Base-by-base conservation (phyloP, 2,888 invertebrate species). In the Horisme vitalbata region DNA sequence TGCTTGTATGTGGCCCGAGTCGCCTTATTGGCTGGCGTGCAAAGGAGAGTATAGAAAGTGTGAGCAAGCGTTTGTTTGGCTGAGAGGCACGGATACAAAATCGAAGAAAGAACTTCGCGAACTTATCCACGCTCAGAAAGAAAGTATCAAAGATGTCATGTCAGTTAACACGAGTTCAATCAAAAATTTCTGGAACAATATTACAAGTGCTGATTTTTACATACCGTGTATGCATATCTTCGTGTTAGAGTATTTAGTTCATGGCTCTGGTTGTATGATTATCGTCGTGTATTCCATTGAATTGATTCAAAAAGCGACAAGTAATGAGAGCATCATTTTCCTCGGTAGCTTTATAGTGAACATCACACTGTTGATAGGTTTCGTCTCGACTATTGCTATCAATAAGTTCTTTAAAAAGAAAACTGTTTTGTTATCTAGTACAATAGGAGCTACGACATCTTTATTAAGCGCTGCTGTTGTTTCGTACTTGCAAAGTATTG, bases 11-110 rank as follows among this genome's bases (percentile, higher is more conserved):
- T 58, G 55, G 54, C 60, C 63, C 0, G 63, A 64, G 21, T 64
- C 64, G 0, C 64, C 64, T 1, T 46, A 53, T 3, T 64, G 64
- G 64, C 18, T 63, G 7, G 64, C 64, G 0, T 56, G 20, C 28
- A 56, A 50, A 52, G 59, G 57, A 1, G 28, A 53, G 8, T 55
- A 45, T 11, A 23, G 35, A 0, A 46, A 59, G 33, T 57, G 63
- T 30, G 55, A 55, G 18, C 8, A 35, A 2, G 18, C 45, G 0
- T 64, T 64, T 10, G 38, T 33, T 9, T 51, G 41, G 31, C 23
- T 64, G 4, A 49, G 63, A 35, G 63, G 64, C 0, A 43, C 36
- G 0, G 56, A 50, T 12, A 27, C 38, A 1, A 33, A 31, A 4
- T 39, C 53, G 5, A 35, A 39, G 11, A 60, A 45, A 27, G 61